Percentiles rank a stretch among this genome's conserved stretches.
These are phyloP conservation scores for Lithobates pipiens DNA, from an alignment of 2,797 vertebrate genomes.

Conservation along the genomic window DNA sequence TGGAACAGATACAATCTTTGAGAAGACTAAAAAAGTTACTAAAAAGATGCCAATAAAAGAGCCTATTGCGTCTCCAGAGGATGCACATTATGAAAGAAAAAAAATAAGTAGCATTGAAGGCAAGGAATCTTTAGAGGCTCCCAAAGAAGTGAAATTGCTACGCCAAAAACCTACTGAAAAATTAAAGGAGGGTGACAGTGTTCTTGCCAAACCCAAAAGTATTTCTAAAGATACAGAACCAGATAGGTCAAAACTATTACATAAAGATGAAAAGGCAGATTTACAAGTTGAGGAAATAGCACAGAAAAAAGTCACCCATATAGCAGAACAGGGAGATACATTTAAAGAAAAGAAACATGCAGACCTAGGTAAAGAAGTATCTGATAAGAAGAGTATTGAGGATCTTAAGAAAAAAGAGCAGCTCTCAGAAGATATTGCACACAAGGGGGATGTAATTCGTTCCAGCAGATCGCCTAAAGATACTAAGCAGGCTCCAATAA, in stretches of 20 bases:
- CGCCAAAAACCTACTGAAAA: conserved; percentile 18
- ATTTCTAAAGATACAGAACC: conserved; percentile 4
- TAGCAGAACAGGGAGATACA: conserved; percentile 28
- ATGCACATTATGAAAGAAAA: neutral
- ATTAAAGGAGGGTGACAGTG: conserved; percentile 13
- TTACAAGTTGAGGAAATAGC: conserved; percentile 30
- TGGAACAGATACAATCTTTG: conserved; percentile 42
- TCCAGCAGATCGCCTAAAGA: conserved; percentile 49
- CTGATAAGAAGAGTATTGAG: neutral
- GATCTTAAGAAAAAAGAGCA: conserved; percentile 53
- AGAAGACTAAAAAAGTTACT: neutral
- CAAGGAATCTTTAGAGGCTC: neutral
- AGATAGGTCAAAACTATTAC: conserved; percentile 21
- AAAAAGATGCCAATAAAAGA: conserved; percentile 7
- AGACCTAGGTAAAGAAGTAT: conserved; percentile 34
- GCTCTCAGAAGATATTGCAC: conserved; percentile 29
- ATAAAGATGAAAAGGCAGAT: conserved; percentile 35
- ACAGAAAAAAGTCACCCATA: conserved; percentile 39
- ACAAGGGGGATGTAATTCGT: conserved; percentile 26
- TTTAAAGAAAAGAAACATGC: conserved; percentile 49
- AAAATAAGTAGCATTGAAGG: conserved; percentile 8
- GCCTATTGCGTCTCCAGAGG: neutral
- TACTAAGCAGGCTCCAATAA: conserved; percentile 9
- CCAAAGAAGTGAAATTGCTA: neutral
- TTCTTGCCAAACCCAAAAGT: neutral